phyloP scores from a whole-genome alignment of 1,140 invertebrate genomes.

The Sycophaga agraensis region DNA sequence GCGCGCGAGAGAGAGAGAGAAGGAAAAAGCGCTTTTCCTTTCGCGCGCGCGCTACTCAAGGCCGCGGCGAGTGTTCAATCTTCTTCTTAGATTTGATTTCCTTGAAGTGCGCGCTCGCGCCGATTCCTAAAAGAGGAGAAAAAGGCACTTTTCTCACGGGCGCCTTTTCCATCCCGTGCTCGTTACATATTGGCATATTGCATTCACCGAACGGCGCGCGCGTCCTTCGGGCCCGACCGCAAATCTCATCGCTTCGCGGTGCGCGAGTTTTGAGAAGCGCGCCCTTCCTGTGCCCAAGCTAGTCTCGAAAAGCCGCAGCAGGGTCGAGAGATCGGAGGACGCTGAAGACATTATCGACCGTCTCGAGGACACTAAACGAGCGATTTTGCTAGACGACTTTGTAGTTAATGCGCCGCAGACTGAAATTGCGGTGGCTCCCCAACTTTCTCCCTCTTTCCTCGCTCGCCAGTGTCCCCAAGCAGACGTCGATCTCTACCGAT shows the following conservation, averaged over 20 bases:
- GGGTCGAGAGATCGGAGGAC: background rate
- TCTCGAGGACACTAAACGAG: background rate
- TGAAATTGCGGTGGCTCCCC: too few relatives aligned
- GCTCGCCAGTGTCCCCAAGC: too few relatives aligned
- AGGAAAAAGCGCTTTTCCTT: slow-evolving; percentile 20
- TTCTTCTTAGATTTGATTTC: slow-evolving; percentile 29
- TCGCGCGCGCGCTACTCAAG: background rate
- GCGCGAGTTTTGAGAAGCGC: background rate
- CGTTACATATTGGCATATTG: too few relatives aligned
- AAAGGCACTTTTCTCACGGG: slow-evolving; percentile 19
- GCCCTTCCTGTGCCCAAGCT: too few relatives aligned
- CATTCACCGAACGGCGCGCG: too few relatives aligned
- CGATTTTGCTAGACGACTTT: background rate
- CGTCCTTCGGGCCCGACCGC: too few relatives aligned
- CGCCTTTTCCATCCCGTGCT: background rate
- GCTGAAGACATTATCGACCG: background rate
- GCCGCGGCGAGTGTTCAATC: slow-evolving; percentile 7
- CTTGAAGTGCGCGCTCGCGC: slow-evolving; percentile 1
- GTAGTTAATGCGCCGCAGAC: background rate
- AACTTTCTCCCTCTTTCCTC: too few relatives aligned
- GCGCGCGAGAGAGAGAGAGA: background rate
- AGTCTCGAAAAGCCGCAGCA: too few relatives aligned
- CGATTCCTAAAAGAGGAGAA: slow-evolving; percentile 11
- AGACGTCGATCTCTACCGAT: too few relatives aligned
- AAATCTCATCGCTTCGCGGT: background rate